Conservation (phyloP, 2,888 invertebrate genomes). For the Euplexia lucipara region DNA sequence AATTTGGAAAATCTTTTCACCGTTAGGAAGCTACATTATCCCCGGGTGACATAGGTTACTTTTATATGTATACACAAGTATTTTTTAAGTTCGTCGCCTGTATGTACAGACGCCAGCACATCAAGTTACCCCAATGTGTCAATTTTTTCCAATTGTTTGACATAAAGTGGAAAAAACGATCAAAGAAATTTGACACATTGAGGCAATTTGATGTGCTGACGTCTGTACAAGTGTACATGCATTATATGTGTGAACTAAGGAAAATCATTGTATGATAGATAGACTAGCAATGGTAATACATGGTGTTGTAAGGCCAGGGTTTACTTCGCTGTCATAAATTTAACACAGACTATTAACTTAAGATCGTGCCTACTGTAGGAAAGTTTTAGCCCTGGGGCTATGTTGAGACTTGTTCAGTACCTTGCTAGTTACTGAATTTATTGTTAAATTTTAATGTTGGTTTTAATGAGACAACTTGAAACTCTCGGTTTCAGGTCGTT, state of each 20-base stretch:
- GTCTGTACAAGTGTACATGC: no score
- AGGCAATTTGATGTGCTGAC: no score
- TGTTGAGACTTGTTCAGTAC: constrained; percentile 29
- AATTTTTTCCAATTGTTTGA: no score
- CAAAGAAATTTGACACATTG: no score
- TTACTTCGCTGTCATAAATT: constrained; percentile 51
- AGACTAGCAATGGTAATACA: constrained; percentile 27
- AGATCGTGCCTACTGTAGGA: constrained; percentile 27
- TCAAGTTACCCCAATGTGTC: no score
- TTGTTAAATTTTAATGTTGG: constrained; percentile 34
- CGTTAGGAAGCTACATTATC: no score
- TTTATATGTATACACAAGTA: no score
- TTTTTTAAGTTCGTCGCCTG: no score
- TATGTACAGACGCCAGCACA: no score
- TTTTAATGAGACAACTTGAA: constrained; percentile 51
- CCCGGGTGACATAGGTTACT: no score
- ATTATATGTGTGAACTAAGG: not conserved
- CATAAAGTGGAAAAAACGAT: no score
- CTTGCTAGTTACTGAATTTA: constrained; percentile 18
- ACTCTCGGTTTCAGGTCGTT: constrained; percentile 12
- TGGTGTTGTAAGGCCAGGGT: constrained; percentile 34
- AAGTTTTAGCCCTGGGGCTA: constrained; percentile 47
- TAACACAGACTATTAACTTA: constrained; percentile 45
- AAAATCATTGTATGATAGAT: constrained; percentile 4
- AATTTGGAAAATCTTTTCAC: no score